Conservation (phyloP, 2,113 vertebrate species). For the Syngnathoides biaculeatus region DNA sequence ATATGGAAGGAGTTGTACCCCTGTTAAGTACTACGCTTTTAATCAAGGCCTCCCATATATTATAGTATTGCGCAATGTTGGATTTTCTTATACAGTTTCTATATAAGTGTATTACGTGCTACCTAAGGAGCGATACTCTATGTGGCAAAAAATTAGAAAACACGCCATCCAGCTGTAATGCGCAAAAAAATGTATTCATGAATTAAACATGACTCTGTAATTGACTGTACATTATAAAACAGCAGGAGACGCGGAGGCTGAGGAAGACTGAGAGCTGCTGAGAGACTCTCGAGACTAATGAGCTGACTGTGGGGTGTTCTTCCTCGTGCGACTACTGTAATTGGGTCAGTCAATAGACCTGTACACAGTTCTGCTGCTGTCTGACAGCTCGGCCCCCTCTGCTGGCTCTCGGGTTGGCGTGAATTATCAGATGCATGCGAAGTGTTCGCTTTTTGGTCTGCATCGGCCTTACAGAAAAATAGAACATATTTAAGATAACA, state of each 20-base stretch:
- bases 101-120: neutral
- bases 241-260: constrained; percentile 40
- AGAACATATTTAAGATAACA: no score
- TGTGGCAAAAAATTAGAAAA: constrained; percentile 2
- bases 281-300: constrained; percentile 54
- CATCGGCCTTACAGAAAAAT: neutral
- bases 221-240: constrained; percentile 47
- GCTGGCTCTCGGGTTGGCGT: no score
- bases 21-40: neutral
- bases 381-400: constrained; percentile 20
- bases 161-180: neutral
- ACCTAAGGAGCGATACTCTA: no score
- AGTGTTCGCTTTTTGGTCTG: no score
- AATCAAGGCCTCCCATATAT: neutral
- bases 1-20: neutral
- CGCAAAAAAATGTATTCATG: constrained; percentile 30
- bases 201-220: constrained; percentile 52
- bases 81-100: neutral
- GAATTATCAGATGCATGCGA: no score
- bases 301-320: constrained; percentile 51
- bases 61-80: neutral
- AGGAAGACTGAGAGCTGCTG: constrained; percentile 32
- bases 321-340: constrained; percentile 52
- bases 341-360: constrained; percentile 58
- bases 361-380: constrained; percentile 30